Base-by-base conservation (phyloP, 30 jellyfish, hydroid and myxozoan genomes). In the Chironex yamaguchii region DNA sequence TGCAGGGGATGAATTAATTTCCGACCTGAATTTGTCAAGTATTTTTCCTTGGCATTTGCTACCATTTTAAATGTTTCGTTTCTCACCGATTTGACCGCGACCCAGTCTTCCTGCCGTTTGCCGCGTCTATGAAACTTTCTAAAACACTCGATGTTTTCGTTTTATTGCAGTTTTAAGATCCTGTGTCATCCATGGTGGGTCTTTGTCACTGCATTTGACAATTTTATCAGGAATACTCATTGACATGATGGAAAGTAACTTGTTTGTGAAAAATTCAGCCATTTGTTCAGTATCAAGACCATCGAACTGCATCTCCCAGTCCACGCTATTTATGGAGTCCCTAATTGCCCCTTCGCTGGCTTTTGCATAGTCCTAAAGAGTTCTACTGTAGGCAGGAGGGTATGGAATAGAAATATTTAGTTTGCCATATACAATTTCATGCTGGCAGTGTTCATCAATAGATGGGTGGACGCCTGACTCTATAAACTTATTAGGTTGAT, bases 171-270 rank as follows among this genome's bases (percentile, higher is more conserved):
- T 78, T 52, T 78, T 78, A 24, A 78, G 31, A 54, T 78, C 90
- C 33, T 50, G 81, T 70, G 62, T 78, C 90, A 78, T 78, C 90
- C 90, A 78, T 42, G 81, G 90, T 52, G 90, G 82, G 63, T 34
- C 90, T 34, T 51, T 78, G 35, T 78, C 90, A 62, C 63, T 81
- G 63, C 62, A 78, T 78, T 78, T 78, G 34, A 78, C 90, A 48
- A 78, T 68, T 54, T 30, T 52, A 78, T 78, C 63, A 31, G 81
- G 68, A 52, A 86, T 72, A 2, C 31, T 51, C 31, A 81, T 34
- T 3, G 31, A 6, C 17, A 74, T n/a, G 3, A 62, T 86, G 36
- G 75, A 30, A 54, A 34, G 52, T 49, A 80, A 22, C 48, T 49
- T 30, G 24, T 36, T 36, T 25, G 91, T 80, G 22, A 76, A 76